Evolutionary conservation across 1,140 invertebrate genomes (phyloP), one percentile per base, ranked within the genome.

Genomic region (Aradophagus sp.): DNA sequence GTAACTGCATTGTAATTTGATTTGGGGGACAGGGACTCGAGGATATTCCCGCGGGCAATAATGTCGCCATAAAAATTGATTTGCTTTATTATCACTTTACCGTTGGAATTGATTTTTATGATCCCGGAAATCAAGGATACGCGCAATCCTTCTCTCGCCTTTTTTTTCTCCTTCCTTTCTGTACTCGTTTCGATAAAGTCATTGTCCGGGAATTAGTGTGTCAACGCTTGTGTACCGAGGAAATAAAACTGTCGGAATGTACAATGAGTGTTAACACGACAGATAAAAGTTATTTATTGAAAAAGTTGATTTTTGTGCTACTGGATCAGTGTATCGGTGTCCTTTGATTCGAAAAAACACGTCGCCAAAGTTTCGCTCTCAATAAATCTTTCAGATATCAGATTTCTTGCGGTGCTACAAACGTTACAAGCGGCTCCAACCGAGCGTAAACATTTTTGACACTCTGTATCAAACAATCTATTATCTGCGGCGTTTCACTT

Each of bases 1-100:
- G 62, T 76, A 76, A 74, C 73, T 70, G 59, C 63, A 74, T 74
- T 71, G 74, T 70, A 77, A 77, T 77, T 77, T 70, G 65, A 74
- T 74, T 74, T 69, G 55, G 48, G 61, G 59, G 69, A 70, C 71
- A 63, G 44, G 38, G 55, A 72, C 44, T 74, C 71, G 56, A 41
- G 44, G 32, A 39, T 59, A 55, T 53, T 62, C 66, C 56, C 56
- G 14, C 16, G 42, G 56, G 66, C 41, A 45, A 69, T 45, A 56
- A 35, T 17, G n/a, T 7, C 2, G 11, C 5, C 50, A 27, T 41
- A 61, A 69, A 59, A 69, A 68, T 69, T 61, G 56, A 69, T 62
- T 69, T 47, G 45, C 16, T 61, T 55, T 69, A 61, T 69, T 69
- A 62, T 61, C 41, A 69, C 50, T 55, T 69, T 29, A 15, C 15